Evolutionary conservation across 1,140 invertebrate genomes (phyloP).

Genomic region (Neodiprion lecontei): DNA sequence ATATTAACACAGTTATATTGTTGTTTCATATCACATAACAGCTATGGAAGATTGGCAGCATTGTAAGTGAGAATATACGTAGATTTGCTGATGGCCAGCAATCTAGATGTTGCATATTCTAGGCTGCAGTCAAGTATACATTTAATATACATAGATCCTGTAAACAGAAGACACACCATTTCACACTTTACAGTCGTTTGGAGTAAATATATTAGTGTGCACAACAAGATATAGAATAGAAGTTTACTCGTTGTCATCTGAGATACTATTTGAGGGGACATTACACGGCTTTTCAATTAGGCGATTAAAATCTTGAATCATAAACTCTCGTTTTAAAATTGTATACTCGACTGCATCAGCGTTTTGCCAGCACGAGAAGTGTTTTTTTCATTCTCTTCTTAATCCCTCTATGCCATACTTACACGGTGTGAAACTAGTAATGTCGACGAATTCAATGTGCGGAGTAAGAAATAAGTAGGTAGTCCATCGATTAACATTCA

Average conservation of each 20-base stretch:
- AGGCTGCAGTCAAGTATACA: slow-evolving; percentile 1
- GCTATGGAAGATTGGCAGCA: slow-evolving; percentile 76
- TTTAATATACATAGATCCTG: slow-evolving; percentile 7
- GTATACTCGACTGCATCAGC: background rate
- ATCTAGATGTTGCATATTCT: slow-evolving; percentile 1
- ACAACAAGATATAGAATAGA: no score
- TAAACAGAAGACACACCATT: background rate
- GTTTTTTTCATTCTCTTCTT: background rate
- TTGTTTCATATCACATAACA: slow-evolving; percentile 49
- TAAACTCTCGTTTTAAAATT: background rate
- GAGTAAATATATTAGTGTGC: no score
- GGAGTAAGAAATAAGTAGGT: background rate
- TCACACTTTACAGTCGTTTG: no score
- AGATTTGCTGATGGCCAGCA: slow-evolving; percentile 12
- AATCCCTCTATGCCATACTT: background rate
- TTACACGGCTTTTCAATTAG: background rate
- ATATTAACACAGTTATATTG: slow-evolving; percentile 20
- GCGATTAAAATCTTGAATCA: background rate
- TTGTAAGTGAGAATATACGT: slow-evolving; percentile 66
- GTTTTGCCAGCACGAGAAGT: slow-evolving; percentile 9
- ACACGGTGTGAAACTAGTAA: background rate
- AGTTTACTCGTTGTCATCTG: no score
- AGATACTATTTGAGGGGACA: no score
- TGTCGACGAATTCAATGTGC: background rate
- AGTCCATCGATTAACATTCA: background rate